These are phyloP conservation scores for Platorchestia sp. DNA, from an alignment of 1,140 invertebrate species.

Conservation along the genomic window DNA sequence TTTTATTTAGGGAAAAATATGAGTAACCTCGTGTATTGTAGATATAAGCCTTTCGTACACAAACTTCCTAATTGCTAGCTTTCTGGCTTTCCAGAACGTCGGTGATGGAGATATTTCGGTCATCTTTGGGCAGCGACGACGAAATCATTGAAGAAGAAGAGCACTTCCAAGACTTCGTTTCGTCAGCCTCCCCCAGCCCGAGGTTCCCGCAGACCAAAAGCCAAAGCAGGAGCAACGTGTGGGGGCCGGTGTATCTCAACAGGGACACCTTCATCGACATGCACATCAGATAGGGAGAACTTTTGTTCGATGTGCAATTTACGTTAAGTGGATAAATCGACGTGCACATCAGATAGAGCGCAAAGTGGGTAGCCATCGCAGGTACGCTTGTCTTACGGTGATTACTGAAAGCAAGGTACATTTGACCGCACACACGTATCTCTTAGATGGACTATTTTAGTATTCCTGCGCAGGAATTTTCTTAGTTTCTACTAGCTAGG, in stretches of 20 bases:
- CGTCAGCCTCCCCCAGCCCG: neutral
- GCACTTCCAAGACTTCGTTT: neutral
- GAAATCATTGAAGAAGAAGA: neutral
- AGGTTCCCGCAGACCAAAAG: constrained; percentile 14
- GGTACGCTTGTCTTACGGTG: neutral
- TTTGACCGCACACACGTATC: neutral
- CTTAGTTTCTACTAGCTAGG: neutral
- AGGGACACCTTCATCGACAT: constrained; percentile 34
- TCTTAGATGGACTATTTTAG: neutral
- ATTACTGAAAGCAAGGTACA: neutral
- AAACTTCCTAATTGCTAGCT: neutral
- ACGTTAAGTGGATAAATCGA: too few species aligned
- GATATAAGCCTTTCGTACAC: neutral
- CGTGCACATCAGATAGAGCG: constrained; percentile 5
- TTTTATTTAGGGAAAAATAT: neutral
- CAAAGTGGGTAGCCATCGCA: neutral
- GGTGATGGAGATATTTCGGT: constrained; percentile 37
- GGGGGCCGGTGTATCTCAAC: constrained; percentile 44
- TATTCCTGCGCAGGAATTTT: neutral
- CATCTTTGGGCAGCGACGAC: neutral
- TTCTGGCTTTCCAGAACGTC: constrained; percentile 3
- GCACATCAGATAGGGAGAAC: neutral
- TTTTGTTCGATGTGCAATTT: too few species aligned
- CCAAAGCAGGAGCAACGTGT: neutral
- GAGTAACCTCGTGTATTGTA: neutral